Evolutionary conservation across 1,140 invertebrate species (phyloP), one percentile per base, ranked within the genome.

Genomic region (Drosophila sturtevanti): DNA sequence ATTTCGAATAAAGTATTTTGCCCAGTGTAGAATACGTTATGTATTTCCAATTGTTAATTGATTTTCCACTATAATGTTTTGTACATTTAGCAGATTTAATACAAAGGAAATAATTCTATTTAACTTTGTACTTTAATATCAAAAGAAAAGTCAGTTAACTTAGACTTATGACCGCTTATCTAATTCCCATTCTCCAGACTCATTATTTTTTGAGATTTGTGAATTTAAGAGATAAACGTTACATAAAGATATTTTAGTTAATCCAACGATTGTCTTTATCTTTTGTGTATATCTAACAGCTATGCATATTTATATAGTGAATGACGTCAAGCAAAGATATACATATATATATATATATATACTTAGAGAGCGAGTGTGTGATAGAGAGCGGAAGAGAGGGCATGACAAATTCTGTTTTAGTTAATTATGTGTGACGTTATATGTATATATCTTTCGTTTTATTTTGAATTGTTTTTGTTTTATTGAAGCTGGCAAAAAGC

Each of bases 351-450:
- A 41, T 41, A 41, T 41, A 14, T 12, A 41, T 41, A 41, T 14
- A 41, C 55, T 76, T 63, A 12, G 44, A 44, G 76, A 65, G 70
- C 56, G 56, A 51, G 67, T 21, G 68, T 44, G 24, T 27, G 71
- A 21, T 34, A 37, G 52, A 48, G 35, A 35, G 24, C 27, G 6
- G 16, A 10, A 24, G 41, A 35, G 16, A 63, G 18, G 11, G n/a
- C 18, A 14, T 34, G 54, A 59, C 72, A 63, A 31, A 70, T 59
- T 84, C 59, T 48, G 52, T 54, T 54, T 22, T 68, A 72, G 80
- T 72, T 84, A 84, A 84, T 84, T 84, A 79, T 55, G 72, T 84
- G 72, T 84, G 80, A 84, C 80, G 80, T 69, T 79, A 24, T 35
- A n/a, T n/a, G n/a, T n/a, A n/a, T n/a, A n/a, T 35, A 58, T 67